Percentiles rank a stretch among this genome's conserved stretches.
Conservation (phyloP, 2,888 invertebrate species). For the Nezara viridula region DNA sequence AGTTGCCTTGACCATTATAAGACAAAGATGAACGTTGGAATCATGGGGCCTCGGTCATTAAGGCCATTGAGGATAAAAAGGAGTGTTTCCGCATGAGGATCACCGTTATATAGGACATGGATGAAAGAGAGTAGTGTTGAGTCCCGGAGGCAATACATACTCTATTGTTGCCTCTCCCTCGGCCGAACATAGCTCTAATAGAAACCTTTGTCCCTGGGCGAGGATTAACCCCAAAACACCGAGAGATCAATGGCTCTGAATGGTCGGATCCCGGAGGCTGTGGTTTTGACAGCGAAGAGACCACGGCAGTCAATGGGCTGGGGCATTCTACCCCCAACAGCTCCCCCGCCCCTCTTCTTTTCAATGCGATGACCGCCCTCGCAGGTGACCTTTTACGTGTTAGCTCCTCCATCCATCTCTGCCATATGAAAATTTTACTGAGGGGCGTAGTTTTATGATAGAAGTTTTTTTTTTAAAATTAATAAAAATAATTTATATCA, state of each 20-base stretch:
- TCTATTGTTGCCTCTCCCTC: not conserved
- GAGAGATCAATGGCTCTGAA: not conserved
- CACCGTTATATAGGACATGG: not conserved
- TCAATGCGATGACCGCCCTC: not conserved
- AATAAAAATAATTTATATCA: too few relatives aligned
- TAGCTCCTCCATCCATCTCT: not conserved
- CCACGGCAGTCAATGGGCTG: not conserved
- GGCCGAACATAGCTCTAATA: not conserved
- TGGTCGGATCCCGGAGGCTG: not conserved
- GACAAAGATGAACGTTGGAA: not conserved
- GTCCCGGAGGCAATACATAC: not conserved
- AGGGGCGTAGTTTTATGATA: not conserved
- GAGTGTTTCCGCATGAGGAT: not conserved
- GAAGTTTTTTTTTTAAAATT: too few relatives aligned
- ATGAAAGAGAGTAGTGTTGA: not conserved
- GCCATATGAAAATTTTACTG: not conserved
- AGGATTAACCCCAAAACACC: not conserved
- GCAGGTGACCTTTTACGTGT: not conserved
- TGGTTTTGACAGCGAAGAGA: conserved; percentile 23
- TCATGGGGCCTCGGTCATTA: not conserved
- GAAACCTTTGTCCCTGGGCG: not conserved
- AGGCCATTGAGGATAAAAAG: not conserved
- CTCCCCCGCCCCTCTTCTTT: not conserved
- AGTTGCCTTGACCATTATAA: not conserved
- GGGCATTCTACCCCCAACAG: too few relatives aligned